A percentile compares a stretch with the other conserved stretches of the same genome.
phyloP scores from a whole-genome alignment of 2,888 invertebrate genomes.

The Petrophora chlorosata region DNA sequence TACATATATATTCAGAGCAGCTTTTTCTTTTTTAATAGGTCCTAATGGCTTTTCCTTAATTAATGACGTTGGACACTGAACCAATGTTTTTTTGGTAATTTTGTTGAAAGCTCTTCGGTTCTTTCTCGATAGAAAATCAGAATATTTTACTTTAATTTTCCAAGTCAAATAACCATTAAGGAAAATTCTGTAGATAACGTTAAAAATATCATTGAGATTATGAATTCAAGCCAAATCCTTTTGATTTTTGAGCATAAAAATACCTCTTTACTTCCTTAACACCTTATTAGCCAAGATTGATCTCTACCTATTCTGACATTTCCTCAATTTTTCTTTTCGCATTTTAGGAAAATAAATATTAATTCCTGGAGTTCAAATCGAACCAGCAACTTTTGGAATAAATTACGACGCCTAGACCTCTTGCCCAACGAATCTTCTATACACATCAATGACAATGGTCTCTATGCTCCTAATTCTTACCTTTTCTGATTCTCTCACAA shows the following conservation, averaged over 20 bases:
- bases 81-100: constrained; percentile 60
- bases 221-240: neutral
- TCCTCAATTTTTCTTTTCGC: too few species aligned
- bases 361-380: too few species aligned
- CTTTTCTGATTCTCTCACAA: too few species aligned
- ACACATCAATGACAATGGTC: too few species aligned
- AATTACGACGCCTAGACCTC: too few species aligned
- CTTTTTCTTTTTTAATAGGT: constrained; percentile 69
- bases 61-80: constrained; percentile 68
- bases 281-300: too few species aligned
- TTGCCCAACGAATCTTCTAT: too few species aligned
- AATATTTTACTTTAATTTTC: constrained; percentile 26
- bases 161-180: constrained; percentile 21
- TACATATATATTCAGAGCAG: constrained; percentile 64
- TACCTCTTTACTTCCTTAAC: too few species aligned
- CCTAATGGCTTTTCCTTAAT: constrained; percentile 75
- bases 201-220: constrained; percentile 4
- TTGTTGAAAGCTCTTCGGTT: constrained; percentile 45
- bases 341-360: too few species aligned
- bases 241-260: neutral
- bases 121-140: constrained; percentile 27
- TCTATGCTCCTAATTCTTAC: too few species aligned
- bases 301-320: too few species aligned
- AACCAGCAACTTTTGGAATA: too few species aligned
- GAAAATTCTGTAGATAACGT: constrained; percentile 16